These are phyloP conservation scores for Acrobasis repandana DNA, from an alignment of 2,888 invertebrate species.

Conservation along the genomic window DNA sequence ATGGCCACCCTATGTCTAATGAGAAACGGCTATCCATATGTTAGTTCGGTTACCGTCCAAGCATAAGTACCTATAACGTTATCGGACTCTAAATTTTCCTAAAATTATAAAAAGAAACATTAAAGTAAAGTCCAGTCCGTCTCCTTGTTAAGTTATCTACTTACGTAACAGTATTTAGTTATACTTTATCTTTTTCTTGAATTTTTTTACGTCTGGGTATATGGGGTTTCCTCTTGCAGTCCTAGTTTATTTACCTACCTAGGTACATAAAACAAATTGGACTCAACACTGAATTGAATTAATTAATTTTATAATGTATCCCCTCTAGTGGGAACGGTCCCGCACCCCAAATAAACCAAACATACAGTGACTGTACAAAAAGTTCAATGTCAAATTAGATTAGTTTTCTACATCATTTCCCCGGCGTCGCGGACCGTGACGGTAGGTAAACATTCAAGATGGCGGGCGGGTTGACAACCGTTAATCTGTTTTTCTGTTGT, in stretches of 20 bases:
- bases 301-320: conserved; percentile 6
- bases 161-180: too few species aligned
- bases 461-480: conserved; percentile 16
- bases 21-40: too few species aligned
- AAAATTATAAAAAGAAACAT: too few species aligned
- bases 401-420: conserved; percentile 53
- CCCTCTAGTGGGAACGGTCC: background rate
- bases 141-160: too few species aligned
- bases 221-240: too few species aligned
- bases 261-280: background rate
- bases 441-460: conserved; percentile 29
- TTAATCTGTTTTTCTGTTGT: background rate
- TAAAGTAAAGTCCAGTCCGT: too few species aligned
- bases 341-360: conserved; percentile 16
- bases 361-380: conserved; percentile 18
- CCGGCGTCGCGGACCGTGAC: conserved; percentile 57
- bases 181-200: too few species aligned
- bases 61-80: too few species aligned
- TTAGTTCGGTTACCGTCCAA: too few species aligned
- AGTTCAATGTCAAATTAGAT: conserved; percentile 61
- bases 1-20: too few species aligned
- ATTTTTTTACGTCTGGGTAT: too few species aligned
- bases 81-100: too few species aligned
- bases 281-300: background rate
- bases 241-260: background rate